Evolutionary conservation across 2,888 invertebrate species (phyloP), one percentile per base, ranked within the genome.

Genomic region (Caenorhabditis zanzibari): DNA sequence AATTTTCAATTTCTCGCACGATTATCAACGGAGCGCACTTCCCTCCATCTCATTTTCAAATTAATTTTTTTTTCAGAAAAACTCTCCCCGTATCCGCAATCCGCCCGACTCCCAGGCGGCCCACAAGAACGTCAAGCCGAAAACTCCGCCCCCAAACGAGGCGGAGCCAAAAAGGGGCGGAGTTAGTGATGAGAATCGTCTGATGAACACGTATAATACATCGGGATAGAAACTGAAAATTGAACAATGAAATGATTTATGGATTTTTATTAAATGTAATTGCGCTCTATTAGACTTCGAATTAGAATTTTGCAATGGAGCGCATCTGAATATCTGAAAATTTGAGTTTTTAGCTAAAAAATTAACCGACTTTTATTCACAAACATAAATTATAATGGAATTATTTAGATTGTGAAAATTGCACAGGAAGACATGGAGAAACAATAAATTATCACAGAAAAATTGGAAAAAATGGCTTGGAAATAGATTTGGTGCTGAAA

Each of bases 161-260:
- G 19, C 47, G n/a, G 7, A n/a, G n/a, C 47, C 19, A 9, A 75
- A 58, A 32, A 38, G 38, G 38, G 38, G 38, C 38, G 44, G 47
- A 41, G 19, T 56, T 12, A 69, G 19, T 0, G 81, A 82, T 38
- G 82, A 82, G 72, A 44, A 73, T 26, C 64, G 82, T 32, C 54
- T 82, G 22, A 54, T 77, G 59, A 82, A 77, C 73, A 77, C 76
- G 0, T 75, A 68, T 28, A 71, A 72, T 28, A 77, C 63, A 0
- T 49, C 81, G 6, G 81, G 69, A 68, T 81, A 59, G 22, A 54
- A 14, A n/a, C n/a, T 28, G 35, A 63, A 14, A 63, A 19, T 49
- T 49, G 14, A 7, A 58, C 26, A 28, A n/a, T 28, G 56, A 52
- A 52, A 19, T 41, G 5, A 26, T 28, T 26, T 26, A 24, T n/a